Percentiles rank a stretch among this genome's conserved stretches.
These are phyloP conservation scores for Eilema griseolum DNA, from an alignment of 2,888 invertebrate species.

Conservation along the genomic window DNA sequence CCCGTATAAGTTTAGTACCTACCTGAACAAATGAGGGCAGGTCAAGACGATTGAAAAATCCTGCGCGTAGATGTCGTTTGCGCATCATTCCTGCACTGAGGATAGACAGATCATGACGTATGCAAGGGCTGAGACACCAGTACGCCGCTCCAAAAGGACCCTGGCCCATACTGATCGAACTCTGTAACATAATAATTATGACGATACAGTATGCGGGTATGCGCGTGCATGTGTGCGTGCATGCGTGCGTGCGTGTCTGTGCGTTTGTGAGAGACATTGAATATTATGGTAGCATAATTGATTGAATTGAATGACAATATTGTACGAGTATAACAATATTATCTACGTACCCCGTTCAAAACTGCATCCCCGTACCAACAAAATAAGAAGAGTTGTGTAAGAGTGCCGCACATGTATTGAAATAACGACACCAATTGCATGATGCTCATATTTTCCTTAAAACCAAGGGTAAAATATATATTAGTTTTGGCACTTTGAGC, in stretches of 20 bases:
- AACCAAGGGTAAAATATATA: not conserved
- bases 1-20: not conserved
- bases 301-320: too few relatives aligned
- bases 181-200: constrained; percentile 52
- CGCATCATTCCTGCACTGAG: constrained; percentile 65
- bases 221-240: too few relatives aligned
- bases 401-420: constrained; percentile 70
- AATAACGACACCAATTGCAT: constrained; percentile 67
- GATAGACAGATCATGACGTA: constrained; percentile 64
- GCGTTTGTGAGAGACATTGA: not conserved
- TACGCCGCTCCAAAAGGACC: constrained; percentile 69
- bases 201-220: too few relatives aligned
- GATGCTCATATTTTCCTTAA: constrained; percentile 63
- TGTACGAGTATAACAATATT: not conserved
- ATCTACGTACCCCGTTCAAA: constrained; percentile 56
- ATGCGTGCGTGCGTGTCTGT: too few relatives aligned
- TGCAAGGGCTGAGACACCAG: constrained; percentile 68
- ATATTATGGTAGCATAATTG: too few relatives aligned
- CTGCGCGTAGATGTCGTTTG: constrained; percentile 62
- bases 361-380: constrained; percentile 73
- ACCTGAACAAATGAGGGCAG: constrained; percentile 76
- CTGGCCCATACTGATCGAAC: constrained; percentile 62
- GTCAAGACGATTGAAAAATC: constrained; percentile 67
- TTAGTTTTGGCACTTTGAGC: not conserved
- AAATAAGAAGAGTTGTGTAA: constrained; percentile 73